These are phyloP conservation scores for Acleris sparsana DNA, from an alignment of 2,888 invertebrate species.

Conservation along the genomic window DNA sequence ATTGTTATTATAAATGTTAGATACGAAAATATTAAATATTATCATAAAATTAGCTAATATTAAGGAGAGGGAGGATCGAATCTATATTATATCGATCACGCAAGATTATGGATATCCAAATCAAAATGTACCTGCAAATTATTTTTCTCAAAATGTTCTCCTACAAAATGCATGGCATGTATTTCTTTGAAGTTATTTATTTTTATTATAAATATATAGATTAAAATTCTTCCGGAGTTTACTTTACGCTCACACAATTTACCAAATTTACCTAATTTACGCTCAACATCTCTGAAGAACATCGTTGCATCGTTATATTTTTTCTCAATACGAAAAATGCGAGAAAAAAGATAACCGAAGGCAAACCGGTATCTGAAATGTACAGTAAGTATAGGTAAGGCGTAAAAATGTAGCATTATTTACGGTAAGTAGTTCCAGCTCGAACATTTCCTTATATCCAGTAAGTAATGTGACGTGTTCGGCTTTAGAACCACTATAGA, in stretches of 20 bases:
- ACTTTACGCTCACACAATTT: neutral
- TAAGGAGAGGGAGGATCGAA: slow-evolving; percentile 64
- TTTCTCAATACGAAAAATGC: too few relatives aligned
- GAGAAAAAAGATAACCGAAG: too few relatives aligned
- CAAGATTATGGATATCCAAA: slow-evolving; percentile 39
- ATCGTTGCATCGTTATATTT: too few relatives aligned
- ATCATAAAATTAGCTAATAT: slow-evolving; percentile 29
- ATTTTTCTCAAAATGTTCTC: slow-evolving; percentile 41
- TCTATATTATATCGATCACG: slow-evolving; percentile 44
- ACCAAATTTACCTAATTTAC: neutral
- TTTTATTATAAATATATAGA: slow-evolving; percentile 42
- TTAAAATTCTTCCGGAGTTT: slow-evolving; percentile 28
- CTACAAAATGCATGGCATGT: slow-evolving; percentile 37
- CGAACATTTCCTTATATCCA: too few relatives aligned
- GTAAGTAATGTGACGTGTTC: too few relatives aligned
- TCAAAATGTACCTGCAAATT: slow-evolving; percentile 51
- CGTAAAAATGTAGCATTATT: too few relatives aligned
- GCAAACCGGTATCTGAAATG: too few relatives aligned
- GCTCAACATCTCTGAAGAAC: neutral
- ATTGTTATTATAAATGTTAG: slow-evolving; percentile 24
- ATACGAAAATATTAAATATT: slow-evolving; percentile 24
- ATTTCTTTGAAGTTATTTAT: slow-evolving; percentile 36
- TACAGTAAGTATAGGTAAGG: too few relatives aligned
- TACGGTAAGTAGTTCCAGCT: too few relatives aligned
- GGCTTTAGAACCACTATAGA: too few relatives aligned